phyloP scores from a whole-genome alignment of 2,113 vertebrate species.

The Corvus moneduloides region DNA sequence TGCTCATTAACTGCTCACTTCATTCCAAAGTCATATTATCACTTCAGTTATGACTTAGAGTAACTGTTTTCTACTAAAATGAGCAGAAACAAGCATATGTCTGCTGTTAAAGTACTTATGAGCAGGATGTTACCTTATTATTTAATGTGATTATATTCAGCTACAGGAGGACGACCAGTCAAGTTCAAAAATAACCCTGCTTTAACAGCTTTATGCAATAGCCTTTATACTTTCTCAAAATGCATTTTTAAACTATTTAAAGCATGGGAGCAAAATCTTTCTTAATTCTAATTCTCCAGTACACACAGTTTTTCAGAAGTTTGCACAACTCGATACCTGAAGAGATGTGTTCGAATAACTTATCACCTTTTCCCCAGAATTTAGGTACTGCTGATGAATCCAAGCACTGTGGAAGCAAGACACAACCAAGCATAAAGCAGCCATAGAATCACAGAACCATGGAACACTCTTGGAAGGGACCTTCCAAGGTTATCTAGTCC shows the following conservation, averaged over 20 bases:
- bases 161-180: neutral
- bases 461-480: neutral
- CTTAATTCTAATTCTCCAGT: neutral
- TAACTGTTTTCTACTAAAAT: neutral
- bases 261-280: neutral
- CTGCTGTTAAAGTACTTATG: neutral
- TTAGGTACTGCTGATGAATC: neutral
- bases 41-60: neutral
- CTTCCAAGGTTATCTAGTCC: neutral
- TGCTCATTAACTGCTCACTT: neutral
- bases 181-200: neutral
- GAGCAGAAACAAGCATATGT: neutral
- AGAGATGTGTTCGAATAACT: neutral
- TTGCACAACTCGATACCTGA: neutral
- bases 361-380: neutral
- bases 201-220: neutral
- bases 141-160: neutral
- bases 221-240: neutral
- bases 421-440: neutral
- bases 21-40: neutral
- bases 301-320: neutral
- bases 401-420: neutral
- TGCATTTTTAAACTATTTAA: neutral
- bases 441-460: neutral
- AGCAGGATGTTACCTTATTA: neutral